Evolutionary conservation across 2,888 invertebrate genomes (phyloP).

Genomic region (Lycocerus yunnanus): DNA sequence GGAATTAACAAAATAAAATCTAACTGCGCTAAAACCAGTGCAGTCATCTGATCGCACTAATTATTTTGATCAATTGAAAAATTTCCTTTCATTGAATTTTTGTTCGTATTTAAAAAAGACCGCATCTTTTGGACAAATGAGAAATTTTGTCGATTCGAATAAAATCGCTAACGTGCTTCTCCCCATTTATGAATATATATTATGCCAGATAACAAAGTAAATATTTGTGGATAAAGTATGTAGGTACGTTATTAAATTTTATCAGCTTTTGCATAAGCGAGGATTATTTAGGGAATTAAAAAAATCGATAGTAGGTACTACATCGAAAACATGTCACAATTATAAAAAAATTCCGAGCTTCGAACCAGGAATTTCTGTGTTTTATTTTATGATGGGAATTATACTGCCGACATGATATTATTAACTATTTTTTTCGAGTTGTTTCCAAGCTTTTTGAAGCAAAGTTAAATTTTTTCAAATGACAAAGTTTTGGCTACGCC

Average conservation of each 20-base stretch:
- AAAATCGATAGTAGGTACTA: neutral
- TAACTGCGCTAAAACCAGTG: no score
- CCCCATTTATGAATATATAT: neutral
- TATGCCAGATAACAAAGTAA: constrained; percentile 5
- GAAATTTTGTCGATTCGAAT: neutral
- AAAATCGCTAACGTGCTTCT: neutral
- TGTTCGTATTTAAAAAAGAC: neutral
- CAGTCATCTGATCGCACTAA: no score
- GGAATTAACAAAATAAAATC: no score
- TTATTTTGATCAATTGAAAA: no score
- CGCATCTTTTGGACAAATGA: neutral
- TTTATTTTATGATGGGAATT: no score
- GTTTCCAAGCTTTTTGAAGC: no score
- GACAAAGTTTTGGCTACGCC: neutral
- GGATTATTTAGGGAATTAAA: neutral
- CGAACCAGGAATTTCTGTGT: no score
- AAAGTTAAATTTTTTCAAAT: no score
- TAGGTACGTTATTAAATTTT: constrained; percentile 2
- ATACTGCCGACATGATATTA: no score
- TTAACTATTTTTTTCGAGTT: no score
- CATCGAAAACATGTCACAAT: neutral
- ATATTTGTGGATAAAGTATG: constrained; percentile 9
- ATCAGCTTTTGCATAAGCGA: constrained; percentile 1
- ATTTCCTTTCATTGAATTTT: neutral
- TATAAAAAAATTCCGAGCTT: no score